phyloP scores from a whole-genome alignment of 2,113 vertebrate species.

The Vimba vimba region DNA sequence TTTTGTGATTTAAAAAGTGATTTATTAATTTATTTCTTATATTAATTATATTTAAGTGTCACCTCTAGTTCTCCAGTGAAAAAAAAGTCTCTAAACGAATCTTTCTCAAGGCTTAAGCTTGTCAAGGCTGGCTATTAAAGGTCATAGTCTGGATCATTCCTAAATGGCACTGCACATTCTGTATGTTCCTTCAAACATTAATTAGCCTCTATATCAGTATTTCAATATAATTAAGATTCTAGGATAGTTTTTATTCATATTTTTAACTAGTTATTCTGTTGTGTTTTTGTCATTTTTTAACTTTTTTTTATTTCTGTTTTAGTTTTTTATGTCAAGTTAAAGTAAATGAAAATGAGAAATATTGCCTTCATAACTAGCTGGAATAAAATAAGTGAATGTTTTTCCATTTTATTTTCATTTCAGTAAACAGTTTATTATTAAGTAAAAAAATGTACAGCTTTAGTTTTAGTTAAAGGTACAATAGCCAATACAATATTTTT shows the following conservation, averaged over 20 bases:
- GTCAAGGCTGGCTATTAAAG: neutral
- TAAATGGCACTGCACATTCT: neutral
- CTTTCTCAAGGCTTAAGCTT: neutral
- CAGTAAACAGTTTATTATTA: neutral
- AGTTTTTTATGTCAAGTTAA: neutral
- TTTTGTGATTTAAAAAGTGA: neutral
- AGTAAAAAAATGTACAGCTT: neutral
- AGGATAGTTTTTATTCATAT: neutral
- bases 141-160: neutral
- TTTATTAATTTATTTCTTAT: neutral
- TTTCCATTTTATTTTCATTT: neutral
- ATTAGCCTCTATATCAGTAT: neutral
- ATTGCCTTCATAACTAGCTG: neutral
- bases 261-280: neutral
- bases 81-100: neutral
- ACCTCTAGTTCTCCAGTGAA: neutral
- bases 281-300: neutral
- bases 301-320: neutral
- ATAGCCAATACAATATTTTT: no score
- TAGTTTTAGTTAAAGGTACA: neutral
- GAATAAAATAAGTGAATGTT: no score
- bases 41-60: neutral
- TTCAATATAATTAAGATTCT: neutral
- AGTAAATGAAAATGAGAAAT: no score
- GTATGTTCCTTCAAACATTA: neutral